Base-by-base conservation (phyloP, 2,113 vertebrate genomes). In the Piprites chloris region DNA sequence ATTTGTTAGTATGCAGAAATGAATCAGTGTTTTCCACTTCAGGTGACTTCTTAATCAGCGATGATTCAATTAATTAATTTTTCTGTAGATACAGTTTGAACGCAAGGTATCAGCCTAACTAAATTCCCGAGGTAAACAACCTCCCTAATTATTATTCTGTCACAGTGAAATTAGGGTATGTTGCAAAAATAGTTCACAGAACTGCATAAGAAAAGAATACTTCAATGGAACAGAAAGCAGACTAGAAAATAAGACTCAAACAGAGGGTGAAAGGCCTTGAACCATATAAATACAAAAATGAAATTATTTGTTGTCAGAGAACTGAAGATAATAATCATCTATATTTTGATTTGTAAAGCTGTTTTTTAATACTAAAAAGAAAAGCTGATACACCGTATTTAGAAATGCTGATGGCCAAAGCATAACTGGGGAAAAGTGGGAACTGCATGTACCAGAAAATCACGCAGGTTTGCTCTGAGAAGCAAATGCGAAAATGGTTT, bases 11-110 rank as follows among this genome's bases (percentile, higher is more conserved):
- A 65, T 75, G 83, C 63, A 90, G 63, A 93, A 94, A 94, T 37
- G 61, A 88, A 92, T 56, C 76, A 88, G 24, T 80, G 65, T 90
- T 94, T 96, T 84, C 88, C 79, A 95, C 92, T 94, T 95, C 89
- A 95, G 71, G 52, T 93, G 89, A 87, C 90, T 95, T 82, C 87
- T 92, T 91, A 91, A 91, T 94, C 93, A 95, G 80, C 26, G 74
- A 96, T 75, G 77, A 96, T 78, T 91, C 84, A 94, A 93, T 96
- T 92, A 94, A 95, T 89, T 89, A 91, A 87, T 85, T 47, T 78
- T 92, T 94, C 44, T 79, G 80, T 91, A 95, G 89, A 61, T 87
- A 81, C 47, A 86, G 79, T 49, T 5, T 78, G 72, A 96, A 92
- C 35, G 62, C 52, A 89, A 93, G 59, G 44, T 94, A 94, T 47